These are phyloP conservation scores for Neoitamus cyanurus DNA, from an alignment of 2,888 invertebrate species.

Conservation along the genomic window DNA sequence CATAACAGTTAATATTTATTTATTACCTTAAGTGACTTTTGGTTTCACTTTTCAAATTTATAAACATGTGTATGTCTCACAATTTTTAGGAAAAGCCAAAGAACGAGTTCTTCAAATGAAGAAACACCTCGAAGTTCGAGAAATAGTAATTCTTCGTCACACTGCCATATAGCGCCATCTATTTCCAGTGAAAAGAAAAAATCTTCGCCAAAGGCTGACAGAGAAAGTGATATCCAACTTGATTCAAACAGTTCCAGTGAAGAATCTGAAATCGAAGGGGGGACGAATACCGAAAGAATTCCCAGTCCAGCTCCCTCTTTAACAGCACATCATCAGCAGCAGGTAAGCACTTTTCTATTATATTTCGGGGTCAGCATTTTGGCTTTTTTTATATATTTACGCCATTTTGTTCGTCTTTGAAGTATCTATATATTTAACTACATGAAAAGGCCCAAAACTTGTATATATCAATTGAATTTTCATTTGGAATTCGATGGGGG, in stretches of 20 bases:
- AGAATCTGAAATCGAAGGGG: constrained; percentile 72
- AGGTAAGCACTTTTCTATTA: too few relatives aligned
- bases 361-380: too few relatives aligned
- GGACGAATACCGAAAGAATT: constrained; percentile 39
- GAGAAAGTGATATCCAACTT: constrained; percentile 71
- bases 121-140: constrained; percentile 50
- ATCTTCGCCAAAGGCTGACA: constrained; percentile 51
- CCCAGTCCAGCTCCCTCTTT: constrained; percentile 31
- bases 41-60: neutral
- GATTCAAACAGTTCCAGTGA: constrained; percentile 77
- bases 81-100: constrained; percentile 25
- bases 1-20: too few relatives aligned
- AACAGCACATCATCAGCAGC: constrained; percentile 59
- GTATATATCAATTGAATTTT: neutral
- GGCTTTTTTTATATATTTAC: too few relatives aligned
- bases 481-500: neutral
- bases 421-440: too few relatives aligned
- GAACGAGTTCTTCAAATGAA: constrained; percentile 48
- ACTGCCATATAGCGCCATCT: constrained; percentile 46
- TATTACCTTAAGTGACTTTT: too few relatives aligned
- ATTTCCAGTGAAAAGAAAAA: constrained; percentile 43
- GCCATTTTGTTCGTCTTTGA: too few relatives aligned
- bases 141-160: constrained; percentile 48
- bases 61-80: too few relatives aligned
- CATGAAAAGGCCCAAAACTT: too few relatives aligned